These are phyloP conservation scores for Eleutherodactylus coqui DNA, from an alignment of 2,797 vertebrate genomes.

Conservation along the genomic window DNA sequence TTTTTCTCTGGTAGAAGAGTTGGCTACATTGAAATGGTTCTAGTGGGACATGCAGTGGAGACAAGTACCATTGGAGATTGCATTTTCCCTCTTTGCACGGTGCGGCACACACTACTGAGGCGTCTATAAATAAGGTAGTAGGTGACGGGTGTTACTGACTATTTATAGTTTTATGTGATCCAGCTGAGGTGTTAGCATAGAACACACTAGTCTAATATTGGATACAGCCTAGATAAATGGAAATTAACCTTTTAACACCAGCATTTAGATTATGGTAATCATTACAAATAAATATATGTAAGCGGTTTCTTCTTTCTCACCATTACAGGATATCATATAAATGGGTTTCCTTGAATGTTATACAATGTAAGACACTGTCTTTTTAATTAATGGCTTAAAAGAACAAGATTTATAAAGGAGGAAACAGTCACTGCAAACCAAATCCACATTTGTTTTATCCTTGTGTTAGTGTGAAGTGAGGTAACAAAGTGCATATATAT, in stretches of 20 bases:
- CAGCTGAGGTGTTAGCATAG: conserved; percentile 60
- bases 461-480: neutral
- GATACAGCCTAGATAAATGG: conserved; percentile 37
- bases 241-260: conserved; percentile 52
- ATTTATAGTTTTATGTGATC: conserved; percentile 61
- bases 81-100: conserved; percentile 18
- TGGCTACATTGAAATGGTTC: neutral
- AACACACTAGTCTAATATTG: conserved; percentile 50
- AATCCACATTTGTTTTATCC: neutral
- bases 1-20: neutral
- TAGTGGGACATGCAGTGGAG: neutral
- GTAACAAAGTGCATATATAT: neutral
- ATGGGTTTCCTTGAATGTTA: neutral
- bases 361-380: neutral
- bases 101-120: conserved; percentile 30
- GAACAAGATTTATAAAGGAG: conserved; percentile 1
- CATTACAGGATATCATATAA: conserved; percentile 14
- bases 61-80: neutral
- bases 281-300: conserved; percentile 24
- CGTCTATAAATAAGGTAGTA: conserved; percentile 60
- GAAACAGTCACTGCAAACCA: neutral
- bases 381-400: conserved; percentile 18
- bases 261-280: conserved; percentile 6
- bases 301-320: neutral
- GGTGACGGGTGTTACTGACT: conserved; percentile 62